Evolutionary conservation across 2,797 vertebrate species (phyloP).

Genomic region (Phoxinus dragarum): DNA sequence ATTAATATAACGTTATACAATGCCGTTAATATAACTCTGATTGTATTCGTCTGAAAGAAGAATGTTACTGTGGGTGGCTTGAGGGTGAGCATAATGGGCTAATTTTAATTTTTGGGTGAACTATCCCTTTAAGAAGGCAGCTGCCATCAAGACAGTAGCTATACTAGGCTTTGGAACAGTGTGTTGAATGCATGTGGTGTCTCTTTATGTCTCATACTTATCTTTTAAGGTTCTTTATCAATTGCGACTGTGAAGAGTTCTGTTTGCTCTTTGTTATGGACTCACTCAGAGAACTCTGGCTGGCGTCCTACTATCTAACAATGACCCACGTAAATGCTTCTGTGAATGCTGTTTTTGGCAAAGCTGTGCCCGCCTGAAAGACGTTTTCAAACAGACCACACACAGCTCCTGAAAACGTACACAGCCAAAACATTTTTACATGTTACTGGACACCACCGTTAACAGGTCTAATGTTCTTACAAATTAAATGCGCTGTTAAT

Average conservation of each 20-base stretch:
- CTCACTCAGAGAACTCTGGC: conserved; percentile 42
- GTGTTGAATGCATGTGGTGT: conserved; percentile 26
- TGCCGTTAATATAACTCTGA: no score
- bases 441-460: conserved; percentile 22
- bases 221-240: conserved; percentile 44
- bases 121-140: not conserved
- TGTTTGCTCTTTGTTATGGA: conserved; percentile 21
- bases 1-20: no score
- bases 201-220: not conserved
- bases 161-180: not conserved
- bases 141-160: not conserved
- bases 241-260: conserved; percentile 21
- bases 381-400: conserved; percentile 57
- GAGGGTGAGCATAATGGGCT: not conserved
- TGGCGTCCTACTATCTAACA: conserved; percentile 6
- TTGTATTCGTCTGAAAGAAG: no score
- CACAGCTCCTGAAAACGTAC: conserved; percentile 36
- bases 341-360: conserved; percentile 60
- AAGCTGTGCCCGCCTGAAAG: conserved; percentile 23
- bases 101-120: not conserved
- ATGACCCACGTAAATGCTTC: conserved; percentile 32
- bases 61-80: no score
- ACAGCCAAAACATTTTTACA: conserved; percentile 22
- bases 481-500: conserved; percentile 1
- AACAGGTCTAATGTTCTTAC: conserved; percentile 24